Base-by-base conservation (phyloP, 64 coral and sea anemone species). In the Montipora cactus region DNA sequence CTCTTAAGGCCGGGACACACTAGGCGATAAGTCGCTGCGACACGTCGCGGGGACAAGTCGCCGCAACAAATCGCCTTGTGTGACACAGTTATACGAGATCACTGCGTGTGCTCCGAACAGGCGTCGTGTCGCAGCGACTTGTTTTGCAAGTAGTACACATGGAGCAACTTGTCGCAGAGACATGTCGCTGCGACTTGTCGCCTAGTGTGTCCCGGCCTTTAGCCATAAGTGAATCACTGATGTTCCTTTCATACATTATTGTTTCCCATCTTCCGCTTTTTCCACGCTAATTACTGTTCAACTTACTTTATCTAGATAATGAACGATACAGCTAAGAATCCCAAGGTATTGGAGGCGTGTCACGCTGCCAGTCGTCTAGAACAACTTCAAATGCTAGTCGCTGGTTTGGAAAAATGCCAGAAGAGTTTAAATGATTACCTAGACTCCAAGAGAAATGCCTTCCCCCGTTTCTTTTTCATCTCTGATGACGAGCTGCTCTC, bases 361-460 rank as follows among this genome's bases (percentile, higher is more conserved):
- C 98, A 99, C 50, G 98, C 98, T 6, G 79, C 98, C 4, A 96
- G 93, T 80, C 88, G 98, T 67, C 98, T 99, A 51, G 98, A 99
- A 58, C 92, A 96, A 75, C 77, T 96, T 20, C 98, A 99, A 76
- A 92, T 91, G 48, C 82, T 99, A 7, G 98, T 99, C 4, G 90
- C 91, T 71, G 98, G 98, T 18, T 77, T 99, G 59, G 98, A 99
- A 84, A 99, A 99, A 74, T 99, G 98, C 79, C 98, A 99, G 80
- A 99, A 99, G 85, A 99, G 98, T 93, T 88, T 99, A 37, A 99
- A 99, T 78, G 98, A 99, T 83, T 99, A 99, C 59, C 85, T 99
- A 23, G 98, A 99, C 90, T 99, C 98, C 79, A 99, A 99, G 81
- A 96, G 98, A 57, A 99, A 99, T 79, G 98, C 98, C 22, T 99